Percentiles rank a stretch among this genome's conserved stretches.
These are phyloP conservation scores for Tenthredo amoena DNA, from an alignment of 2,888 invertebrate species.

Conservation along the genomic window DNA sequence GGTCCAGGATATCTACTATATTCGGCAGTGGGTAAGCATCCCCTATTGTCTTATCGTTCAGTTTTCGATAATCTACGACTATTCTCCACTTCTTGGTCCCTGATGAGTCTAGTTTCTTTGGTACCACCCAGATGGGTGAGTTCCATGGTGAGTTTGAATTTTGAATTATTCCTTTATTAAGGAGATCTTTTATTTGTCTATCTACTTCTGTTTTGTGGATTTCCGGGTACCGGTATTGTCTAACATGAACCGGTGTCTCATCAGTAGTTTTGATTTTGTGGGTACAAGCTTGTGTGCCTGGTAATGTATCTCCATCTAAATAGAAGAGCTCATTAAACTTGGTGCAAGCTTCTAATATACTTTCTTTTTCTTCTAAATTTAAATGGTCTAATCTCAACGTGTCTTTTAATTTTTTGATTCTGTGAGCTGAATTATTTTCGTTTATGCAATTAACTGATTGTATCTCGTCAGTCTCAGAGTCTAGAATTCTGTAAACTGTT, in stretches of 20 bases:
- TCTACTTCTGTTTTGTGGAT: background rate
- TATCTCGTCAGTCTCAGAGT: too few relatives aligned
- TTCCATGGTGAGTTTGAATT: slow-evolving; percentile 45
- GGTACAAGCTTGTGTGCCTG: background rate
- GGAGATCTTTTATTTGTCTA: background rate
- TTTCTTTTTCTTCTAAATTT: background rate
- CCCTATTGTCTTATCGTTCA: too few relatives aligned
- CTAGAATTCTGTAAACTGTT: too few relatives aligned
- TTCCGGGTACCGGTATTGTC: background rate
- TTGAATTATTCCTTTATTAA: background rate
- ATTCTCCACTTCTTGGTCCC: slow-evolving; percentile 51
- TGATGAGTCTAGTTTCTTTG: slow-evolving; percentile 45
- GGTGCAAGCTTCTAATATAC: background rate
- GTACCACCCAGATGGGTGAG: slow-evolving; percentile 43
- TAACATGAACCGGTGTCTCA: background rate
- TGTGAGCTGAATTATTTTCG: too few relatives aligned
- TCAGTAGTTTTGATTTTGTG: background rate
- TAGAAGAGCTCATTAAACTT: background rate
- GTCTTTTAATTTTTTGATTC: background rate
- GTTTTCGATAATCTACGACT: slow-evolving; percentile 31
- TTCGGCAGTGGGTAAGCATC: too few relatives aligned
- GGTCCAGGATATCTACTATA: slow-evolving; percentile 58
- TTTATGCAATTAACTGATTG: too few relatives aligned
- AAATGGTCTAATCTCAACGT: background rate
- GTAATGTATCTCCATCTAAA: background rate